Conservation (phyloP, 2,113 vertebrate genomes). For the Coregonus clupeaformis region DNA sequence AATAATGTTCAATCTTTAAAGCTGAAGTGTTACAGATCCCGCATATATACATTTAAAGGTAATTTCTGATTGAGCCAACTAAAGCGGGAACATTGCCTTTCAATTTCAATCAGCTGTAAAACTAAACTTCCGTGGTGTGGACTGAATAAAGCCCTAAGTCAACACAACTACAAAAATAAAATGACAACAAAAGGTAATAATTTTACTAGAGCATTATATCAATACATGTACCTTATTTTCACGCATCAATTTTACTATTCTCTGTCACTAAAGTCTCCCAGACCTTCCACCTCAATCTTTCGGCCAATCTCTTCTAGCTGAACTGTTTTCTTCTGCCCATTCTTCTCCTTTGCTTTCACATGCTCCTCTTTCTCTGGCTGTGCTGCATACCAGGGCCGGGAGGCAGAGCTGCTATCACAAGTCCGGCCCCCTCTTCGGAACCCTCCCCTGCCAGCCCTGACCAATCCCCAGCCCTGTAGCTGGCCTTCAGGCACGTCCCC, state of each 20-base stretch:
- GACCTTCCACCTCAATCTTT: conserved; percentile 46
- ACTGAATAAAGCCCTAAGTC: too few species aligned
- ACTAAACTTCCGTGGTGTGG: too few species aligned
- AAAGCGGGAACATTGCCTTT: too few species aligned
- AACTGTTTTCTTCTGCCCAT: conserved; percentile 67
- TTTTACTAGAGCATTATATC: neutral
- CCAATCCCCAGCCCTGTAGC: conserved; percentile 74
- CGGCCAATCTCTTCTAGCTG: conserved; percentile 73
- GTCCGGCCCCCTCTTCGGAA: conserved; percentile 70
- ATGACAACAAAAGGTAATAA: neutral
- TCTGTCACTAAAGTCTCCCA: conserved; percentile 59
- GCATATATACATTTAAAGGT: too few species aligned
- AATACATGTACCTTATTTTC: neutral
- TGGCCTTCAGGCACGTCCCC: conserved; percentile 42
- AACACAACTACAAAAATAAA: neutral
- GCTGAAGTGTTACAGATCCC: too few species aligned
- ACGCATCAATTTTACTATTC: neutral
- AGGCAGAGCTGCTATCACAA: conserved; percentile 42
- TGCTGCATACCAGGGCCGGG: conserved; percentile 67
- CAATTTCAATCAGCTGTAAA: too few species aligned
- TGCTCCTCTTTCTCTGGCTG: conserved; percentile 40
- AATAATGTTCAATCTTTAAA: neutral
- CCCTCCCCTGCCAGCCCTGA: conserved; percentile 73
- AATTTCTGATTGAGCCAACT: too few species aligned
- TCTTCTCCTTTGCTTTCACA: conserved; percentile 41